Base-by-base conservation (phyloP, 2,797 vertebrate species). In the Gymnocypris eckloni region DNA sequence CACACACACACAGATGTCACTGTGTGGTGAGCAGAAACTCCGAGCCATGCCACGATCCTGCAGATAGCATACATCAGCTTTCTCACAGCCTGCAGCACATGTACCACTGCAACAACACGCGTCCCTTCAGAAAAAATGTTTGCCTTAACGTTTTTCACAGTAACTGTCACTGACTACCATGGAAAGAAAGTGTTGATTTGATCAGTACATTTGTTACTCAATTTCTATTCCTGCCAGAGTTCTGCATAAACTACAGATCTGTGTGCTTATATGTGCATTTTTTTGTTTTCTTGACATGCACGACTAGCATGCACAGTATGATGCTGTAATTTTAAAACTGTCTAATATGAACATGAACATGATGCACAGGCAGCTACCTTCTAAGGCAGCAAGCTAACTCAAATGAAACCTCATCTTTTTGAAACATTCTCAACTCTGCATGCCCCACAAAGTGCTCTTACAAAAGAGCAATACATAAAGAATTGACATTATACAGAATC, bases 251-350 rank as follows among this genome's bases (percentile, higher is more conserved):
- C 69, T 71, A 70, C 64, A 71, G 59, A n/a, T 87, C 45, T 39
- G 79, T 87, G 61, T 79, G 28, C 69, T 33, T 54, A 15, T 54
- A 15, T 50, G 25, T 48, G 77, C 37, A 76, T 43, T 82, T 88
- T 50, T 79, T 80, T 0, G 20, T 22, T 45, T 9, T 81, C 37
- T 18, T 59, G 0, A 56, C 18, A 33, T 10, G 15, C 39, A 22
- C 6, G 25, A 64, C 11, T 2, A 11, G 25, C 5, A 64, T 28
- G 25, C 59, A 13, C 28, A 66, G 50, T 11, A 11, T 39, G 20
- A 56, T 56, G 18, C 20, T 56, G 33, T 56, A 20, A n/a, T 33
- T 56, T 77, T 56, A n/a, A 54, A 54, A 37, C 2, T 0, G 9
- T 52, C 25, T 52, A 52, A 33, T 12, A 54, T 39, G 50, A 76